phyloP scores from a whole-genome alignment of 2,888 invertebrate species.

The Barypeithes pellucidus region DNA sequence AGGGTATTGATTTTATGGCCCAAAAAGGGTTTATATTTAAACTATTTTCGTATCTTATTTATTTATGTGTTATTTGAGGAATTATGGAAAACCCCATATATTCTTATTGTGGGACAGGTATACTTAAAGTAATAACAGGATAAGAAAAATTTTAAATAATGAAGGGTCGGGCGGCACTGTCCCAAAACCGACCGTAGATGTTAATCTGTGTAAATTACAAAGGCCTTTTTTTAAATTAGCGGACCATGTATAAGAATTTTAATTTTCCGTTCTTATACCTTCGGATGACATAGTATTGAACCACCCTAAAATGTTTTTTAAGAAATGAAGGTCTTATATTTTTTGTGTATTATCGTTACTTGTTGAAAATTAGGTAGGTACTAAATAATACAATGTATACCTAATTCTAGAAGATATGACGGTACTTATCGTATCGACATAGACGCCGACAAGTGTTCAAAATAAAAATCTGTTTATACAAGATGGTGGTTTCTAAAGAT shows the following conservation, averaged over 20 bases:
- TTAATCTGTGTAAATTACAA: slow-evolving; percentile 5
- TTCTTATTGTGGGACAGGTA: not conserved
- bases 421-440: not conserved
- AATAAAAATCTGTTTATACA: slow-evolving; percentile 29
- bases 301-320: no score
- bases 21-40: no score
- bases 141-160: not conserved
- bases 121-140: no score
- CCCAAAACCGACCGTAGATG: slow-evolving; percentile 5
- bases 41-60: no score
- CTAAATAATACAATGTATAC: not conserved
- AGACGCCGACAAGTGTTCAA: slow-evolving; percentile 16
- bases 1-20: no score
- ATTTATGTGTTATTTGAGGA: no score
- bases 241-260: no score
- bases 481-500: slow-evolving; percentile 17
- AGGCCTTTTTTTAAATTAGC: not conserved
- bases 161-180: not conserved
- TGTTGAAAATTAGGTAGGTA: not conserved
- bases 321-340: no score
- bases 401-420: not conserved
- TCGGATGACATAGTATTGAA: no score
- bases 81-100: no score
- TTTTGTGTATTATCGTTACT: not conserved
- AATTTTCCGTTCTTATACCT: no score